Conservation (phyloP, 2,113 vertebrate genomes). For the Phyllopteryx taeniolatus region DNA sequence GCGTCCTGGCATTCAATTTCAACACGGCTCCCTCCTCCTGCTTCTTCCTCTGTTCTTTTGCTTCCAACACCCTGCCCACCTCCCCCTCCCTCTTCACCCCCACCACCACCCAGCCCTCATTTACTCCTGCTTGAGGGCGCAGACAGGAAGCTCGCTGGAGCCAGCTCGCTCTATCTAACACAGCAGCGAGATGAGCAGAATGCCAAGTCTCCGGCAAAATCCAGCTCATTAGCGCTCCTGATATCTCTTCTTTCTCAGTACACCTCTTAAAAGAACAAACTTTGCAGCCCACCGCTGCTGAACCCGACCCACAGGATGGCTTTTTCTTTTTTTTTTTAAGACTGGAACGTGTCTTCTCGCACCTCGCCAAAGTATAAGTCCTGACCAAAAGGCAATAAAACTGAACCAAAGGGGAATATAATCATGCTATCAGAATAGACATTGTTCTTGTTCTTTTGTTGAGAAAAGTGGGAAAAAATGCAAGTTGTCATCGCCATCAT, state of each 20-base stretch:
- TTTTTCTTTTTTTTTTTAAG: not conserved
- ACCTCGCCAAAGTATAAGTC: not conserved
- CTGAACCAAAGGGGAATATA: not conserved
- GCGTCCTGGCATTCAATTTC: slow-evolving; percentile 75
- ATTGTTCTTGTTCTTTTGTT: not conserved
- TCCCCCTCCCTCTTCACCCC: not conserved
- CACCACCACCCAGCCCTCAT: slow-evolving; percentile 49
- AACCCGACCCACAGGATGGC: slow-evolving; percentile 26
- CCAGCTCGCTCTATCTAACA: slow-evolving; percentile 68
- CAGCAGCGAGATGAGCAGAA: slow-evolving; percentile 66
- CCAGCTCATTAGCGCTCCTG: slow-evolving; percentile 70
- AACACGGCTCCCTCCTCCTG: slow-evolving; percentile 49
- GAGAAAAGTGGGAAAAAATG: not conserved
- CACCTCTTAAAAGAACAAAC: slow-evolving; percentile 33
- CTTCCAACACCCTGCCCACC: slow-evolving; percentile 48
- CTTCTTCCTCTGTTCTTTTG: slow-evolving; percentile 58
- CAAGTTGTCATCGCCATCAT: not conserved
- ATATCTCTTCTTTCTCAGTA: slow-evolving; percentile 28
- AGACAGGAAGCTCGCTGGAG: slow-evolving; percentile 74
- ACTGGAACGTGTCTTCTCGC: not conserved
- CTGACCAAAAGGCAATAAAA: slow-evolving; percentile 13
- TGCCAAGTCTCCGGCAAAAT: slow-evolving; percentile 73
- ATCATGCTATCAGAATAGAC: not conserved
- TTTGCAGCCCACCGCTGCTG: slow-evolving; percentile 19
- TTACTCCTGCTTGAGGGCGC: slow-evolving; percentile 74